phyloP scores from a whole-genome alignment of 2,888 invertebrate genomes.

The Drosophila phalerata region DNA sequence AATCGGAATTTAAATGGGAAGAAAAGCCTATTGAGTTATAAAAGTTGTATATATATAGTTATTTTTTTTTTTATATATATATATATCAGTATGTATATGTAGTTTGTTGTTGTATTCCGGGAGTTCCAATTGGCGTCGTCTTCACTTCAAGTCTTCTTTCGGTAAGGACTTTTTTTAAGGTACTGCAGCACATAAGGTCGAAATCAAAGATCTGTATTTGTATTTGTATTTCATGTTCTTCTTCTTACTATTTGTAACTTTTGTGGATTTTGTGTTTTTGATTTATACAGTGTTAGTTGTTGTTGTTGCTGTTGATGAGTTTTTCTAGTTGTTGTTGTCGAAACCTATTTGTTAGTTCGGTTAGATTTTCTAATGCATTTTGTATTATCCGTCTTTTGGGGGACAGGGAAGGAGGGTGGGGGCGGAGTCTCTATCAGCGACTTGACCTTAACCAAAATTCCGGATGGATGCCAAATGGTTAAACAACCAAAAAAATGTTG shows the following conservation, averaged over 20 bases:
- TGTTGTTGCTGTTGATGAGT: constrained; percentile 14
- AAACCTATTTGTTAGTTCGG: constrained; percentile 65
- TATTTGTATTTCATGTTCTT: constrained; percentile 7
- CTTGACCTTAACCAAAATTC: constrained; percentile 28
- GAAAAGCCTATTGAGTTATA: neutral
- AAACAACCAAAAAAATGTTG: constrained; percentile 28
- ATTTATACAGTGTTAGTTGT: constrained; percentile 37
- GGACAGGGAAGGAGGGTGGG: neutral
- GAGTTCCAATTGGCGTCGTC: constrained; percentile 51
- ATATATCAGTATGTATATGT: neutral
- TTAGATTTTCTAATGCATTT: constrained; percentile 16
- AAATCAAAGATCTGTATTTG: constrained; percentile 34
- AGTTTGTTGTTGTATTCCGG: constrained; percentile 22
- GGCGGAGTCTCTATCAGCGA: neutral
- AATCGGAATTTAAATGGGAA: neutral
- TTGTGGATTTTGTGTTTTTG: constrained; percentile 13
- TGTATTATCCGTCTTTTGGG: neutral
- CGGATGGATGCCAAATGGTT: constrained; percentile 16
- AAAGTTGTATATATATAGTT: neutral
- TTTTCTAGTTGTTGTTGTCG: constrained; percentile 38
- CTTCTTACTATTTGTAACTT: neutral
- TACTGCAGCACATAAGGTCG: constrained; percentile 67
- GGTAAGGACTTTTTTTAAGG: constrained; percentile 52
- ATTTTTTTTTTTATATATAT: neutral
- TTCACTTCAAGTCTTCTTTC: constrained; percentile 23